These are phyloP conservation scores for Bombyx mandarina DNA, from an alignment of 1,140 invertebrate species.

Conservation along the genomic window DNA sequence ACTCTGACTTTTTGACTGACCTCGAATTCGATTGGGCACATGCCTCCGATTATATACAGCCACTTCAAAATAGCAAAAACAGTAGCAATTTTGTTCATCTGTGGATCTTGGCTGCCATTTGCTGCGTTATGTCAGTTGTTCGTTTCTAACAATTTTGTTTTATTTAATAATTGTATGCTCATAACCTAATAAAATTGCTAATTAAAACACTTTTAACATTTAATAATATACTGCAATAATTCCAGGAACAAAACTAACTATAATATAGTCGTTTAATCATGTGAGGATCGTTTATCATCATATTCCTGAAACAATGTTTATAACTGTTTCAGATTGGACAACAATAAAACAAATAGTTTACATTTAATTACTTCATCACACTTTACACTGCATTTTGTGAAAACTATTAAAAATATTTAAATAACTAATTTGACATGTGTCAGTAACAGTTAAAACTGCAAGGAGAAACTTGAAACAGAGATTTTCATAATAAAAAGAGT, in stretches of 20 bases:
- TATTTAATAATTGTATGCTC: slow-evolving; percentile 16
- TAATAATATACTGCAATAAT: slow-evolving; percentile 17
- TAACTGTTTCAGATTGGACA: slow-evolving; percentile 6
- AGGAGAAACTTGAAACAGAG: too few relatives aligned
- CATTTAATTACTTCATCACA: not conserved
- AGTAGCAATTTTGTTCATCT: slow-evolving; percentile 14
- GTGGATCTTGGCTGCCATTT: slow-evolving; percentile 54
- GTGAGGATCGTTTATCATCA: slow-evolving; percentile 32
- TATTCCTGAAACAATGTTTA: slow-evolving; percentile 20
- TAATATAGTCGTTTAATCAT: slow-evolving; percentile 19
- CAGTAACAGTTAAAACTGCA: slow-evolving; percentile 21
- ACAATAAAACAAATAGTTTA: slow-evolving; percentile 9
- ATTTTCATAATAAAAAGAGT: not conserved
- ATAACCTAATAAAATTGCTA: slow-evolving; percentile 20
- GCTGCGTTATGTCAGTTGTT: slow-evolving; percentile 63
- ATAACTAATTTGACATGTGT: slow-evolving; percentile 48
- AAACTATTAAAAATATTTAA: slow-evolving; percentile 8
- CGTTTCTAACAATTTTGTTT: slow-evolving; percentile 44
- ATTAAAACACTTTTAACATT: slow-evolving; percentile 17
- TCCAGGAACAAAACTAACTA: slow-evolving; percentile 23
- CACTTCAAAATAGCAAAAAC: too few relatives aligned
- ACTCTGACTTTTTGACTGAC: too few relatives aligned
- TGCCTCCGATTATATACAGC: too few relatives aligned
- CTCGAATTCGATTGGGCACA: too few relatives aligned
- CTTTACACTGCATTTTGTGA: slow-evolving; percentile 1